phyloP scores from a whole-genome alignment of 1,140 invertebrate species.

The Drosophila navojoa region DNA sequence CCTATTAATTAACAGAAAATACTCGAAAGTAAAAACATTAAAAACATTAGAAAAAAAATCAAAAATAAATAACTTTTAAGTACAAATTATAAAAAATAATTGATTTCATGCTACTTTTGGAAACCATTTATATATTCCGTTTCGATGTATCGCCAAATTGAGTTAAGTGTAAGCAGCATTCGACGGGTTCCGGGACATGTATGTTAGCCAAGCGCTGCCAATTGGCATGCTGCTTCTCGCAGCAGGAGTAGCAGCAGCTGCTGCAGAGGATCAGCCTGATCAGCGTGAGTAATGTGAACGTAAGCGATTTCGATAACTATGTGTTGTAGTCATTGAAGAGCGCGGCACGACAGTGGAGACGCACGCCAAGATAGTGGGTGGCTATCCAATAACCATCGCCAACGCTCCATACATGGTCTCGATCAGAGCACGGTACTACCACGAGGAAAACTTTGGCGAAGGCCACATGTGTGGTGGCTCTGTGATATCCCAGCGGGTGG shows the following conservation, averaged over 20 bases:
- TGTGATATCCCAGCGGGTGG: conserved; percentile 51
- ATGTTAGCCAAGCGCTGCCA: neutral
- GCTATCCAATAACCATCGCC: conserved; percentile 37
- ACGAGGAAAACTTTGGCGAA: conserved; percentile 25
- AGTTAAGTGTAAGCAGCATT: neutral
- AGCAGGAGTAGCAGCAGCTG: too few species aligned
- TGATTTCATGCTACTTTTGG: neutral
- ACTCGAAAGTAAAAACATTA: too few species aligned
- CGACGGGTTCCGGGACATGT: conserved; percentile 11
- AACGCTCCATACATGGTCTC: conserved; percentile 55
- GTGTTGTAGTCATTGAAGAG: neutral
- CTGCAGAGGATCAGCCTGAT: neutral
- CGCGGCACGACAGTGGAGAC: neutral
- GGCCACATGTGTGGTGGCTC: conserved; percentile 63
- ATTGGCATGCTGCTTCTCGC: neutral
- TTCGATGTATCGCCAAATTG: conserved; percentile 9
- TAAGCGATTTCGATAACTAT: neutral
- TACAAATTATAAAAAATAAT: neutral
- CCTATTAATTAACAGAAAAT: too few species aligned
- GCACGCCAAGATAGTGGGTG: conserved; percentile 56
- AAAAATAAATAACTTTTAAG: too few species aligned
- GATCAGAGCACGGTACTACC: conserved; percentile 28
- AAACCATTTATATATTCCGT: neutral
- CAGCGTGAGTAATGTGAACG: neutral
- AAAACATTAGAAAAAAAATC: too few species aligned